Base-by-base conservation (phyloP, 2,888 invertebrate species). In the Smittia sp. region DNA sequence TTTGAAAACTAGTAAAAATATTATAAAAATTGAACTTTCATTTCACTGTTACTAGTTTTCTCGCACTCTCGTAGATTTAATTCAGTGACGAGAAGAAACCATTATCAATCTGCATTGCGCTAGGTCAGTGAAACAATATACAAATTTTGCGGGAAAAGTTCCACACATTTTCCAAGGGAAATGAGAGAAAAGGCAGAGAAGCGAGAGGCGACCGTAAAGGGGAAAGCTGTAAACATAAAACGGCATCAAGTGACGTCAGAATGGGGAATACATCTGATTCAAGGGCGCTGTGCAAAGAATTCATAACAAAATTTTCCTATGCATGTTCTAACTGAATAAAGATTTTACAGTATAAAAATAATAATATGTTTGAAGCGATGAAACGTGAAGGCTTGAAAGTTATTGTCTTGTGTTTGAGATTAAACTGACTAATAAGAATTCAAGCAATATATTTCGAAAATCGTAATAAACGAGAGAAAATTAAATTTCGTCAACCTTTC, bases 71-170 rank as follows among this genome's bases (percentile, higher is more conserved):
- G n/a, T n/a, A n/a, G n/a, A n/a, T n/a, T n/a, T n/a, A n/a, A n/a
- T n/a, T n/a, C n/a, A n/a, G n/a, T n/a, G n/a, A n/a, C 58, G 58
- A 58, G 58, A 58, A 58, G n/a, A 54, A 54, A 18, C 52, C 54
- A 68, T 68, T 68, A 68, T 68, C 69, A 70, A 39, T 24, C 54
- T 25, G 54, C 18, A 70, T 70, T 70, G 69, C 68, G 52, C 27
- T 70, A 70, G 69, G 69, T 70, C 69, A 70, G 69, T 70, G 15
- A 54, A 70, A 70, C 52, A 70, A 52, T 54, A 65, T 7, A 25
- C 25, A 52, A 32, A 24, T 69, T 25, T 70, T 54, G 69, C 20
- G 39, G 20, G 39, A 46, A 52, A 68, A 68, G 20, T 68, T 39
- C 68, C 69, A 24, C 54, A 54, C 66, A 66, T 39, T 66, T 38